Base-by-base conservation (phyloP, 1,140 invertebrate species). In the Heliconius congener region DNA sequence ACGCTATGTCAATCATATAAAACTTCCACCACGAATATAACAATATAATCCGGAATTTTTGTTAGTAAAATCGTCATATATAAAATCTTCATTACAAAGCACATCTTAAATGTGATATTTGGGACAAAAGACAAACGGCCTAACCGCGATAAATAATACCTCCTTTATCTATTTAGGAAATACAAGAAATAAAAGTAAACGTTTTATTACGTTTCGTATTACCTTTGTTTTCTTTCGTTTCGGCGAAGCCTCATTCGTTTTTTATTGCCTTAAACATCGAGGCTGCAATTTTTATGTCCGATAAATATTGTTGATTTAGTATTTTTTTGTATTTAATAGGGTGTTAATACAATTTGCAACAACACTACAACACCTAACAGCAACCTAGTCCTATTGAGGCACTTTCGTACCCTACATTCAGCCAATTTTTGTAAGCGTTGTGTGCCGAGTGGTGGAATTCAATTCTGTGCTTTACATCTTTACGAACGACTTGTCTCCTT, bases 151-250 rank as follows among this genome's bases (percentile, higher is more conserved):
- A 73, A 78, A 78, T 78, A 73, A 55, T 73, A 78, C 55, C 57
- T 66, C 71, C 52, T 57, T 46, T 78, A 78, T 78, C 70, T 78
- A 72, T 78, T 78, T 78, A 78, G 50, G 76, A 78, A 73, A 78
- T 77, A 71, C 37, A 52, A 78, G 19, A 78, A 78, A 78, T 78
- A 78, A 78, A 78, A 73, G 52, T 73, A 57, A 78, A 78, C 30
- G 76, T 78, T 78, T 78, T 78, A 78, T 78, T 71, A 57, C 71
- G 71, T 73, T 73, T 60, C 76, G 30, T 78, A 78, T 78, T 78
- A 73, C 71, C 70, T 78, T 78, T 73, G 76, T 78, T 73, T 78
- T 73, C 37, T 78, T 78, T 78, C 52, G 76, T 73, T 78, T 78
- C 23, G n/a, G 23, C 23, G 57, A 66, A 30, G 57, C 57, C 23